Base-by-base conservation (phyloP, 1,140 invertebrate species). In the Anadara kagoshimensis region DNA sequence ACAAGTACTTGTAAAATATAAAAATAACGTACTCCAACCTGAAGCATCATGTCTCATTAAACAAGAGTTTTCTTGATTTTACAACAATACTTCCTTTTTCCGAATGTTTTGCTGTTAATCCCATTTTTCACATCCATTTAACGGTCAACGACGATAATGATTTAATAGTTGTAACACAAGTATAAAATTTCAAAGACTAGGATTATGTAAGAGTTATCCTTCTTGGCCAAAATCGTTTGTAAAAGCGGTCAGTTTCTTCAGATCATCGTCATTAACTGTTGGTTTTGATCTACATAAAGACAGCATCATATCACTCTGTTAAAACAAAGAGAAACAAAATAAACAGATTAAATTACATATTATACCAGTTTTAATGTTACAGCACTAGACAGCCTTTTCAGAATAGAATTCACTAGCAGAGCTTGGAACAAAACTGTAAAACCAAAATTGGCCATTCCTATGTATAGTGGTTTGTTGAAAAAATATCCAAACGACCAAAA, bases 221-320 rank as follows among this genome's bases (percentile, higher is more conserved):
- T 99, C 98, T 91, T 99, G 97, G 47, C 16, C 98, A 91, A 99
- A 99, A 91, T 99, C 97, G 88, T 96, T 93, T 89, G 95, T 98
- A 89, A 99, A 99, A 87, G 98, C 96, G 82, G 95, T 93, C 82
- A 99, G 90, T 89, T 98, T 99, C 36, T 92, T 92, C 91, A 99
- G 92, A 89, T 99, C 98, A 57, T 97, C 94, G 76, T 97, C 94
- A 89, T 99, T 99, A 0, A 99, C 97, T 20, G 98, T 99, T 16
- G 98, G 97, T 91, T 99, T 99, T 45, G 96, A 96, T 63, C 95
- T 97, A 5, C 93, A 92, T 78, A 99, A 89, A 0, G 98, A 98
- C 87, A 94, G 93, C 58, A 96, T 82, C 95, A 99, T 97, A 89
- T 99, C 98, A 90, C 93, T 94, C 96, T 97, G 87, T 29, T 92